Evolutionary conservation across 2,888 invertebrate species (phyloP), one percentile per base, ranked within the genome.

Genomic region (Nephrotoma flavescens): DNA sequence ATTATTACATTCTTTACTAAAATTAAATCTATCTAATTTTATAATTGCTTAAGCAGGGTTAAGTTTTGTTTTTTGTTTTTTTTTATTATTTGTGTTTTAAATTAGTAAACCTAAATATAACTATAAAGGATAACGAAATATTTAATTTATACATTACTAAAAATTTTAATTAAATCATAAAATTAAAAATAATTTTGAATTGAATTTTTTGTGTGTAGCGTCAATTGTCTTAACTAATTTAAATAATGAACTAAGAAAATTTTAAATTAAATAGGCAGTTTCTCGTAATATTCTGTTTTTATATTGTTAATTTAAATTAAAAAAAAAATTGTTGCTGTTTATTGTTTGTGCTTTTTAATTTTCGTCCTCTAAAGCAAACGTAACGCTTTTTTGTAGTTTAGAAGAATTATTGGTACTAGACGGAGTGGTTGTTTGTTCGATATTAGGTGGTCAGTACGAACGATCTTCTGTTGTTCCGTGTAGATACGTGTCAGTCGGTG

Each of bases 401-500:
- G 71, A 71, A n/a, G 71, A 71, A 5, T 71, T 71, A 71, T 57
- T 47, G 47, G 47, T 47, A 47, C 11, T 47, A 12, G 9, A 2
- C n/a, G 47, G 9, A 2, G 4, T 15, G 2, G 12, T 71, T 86
- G 4, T 15, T 31, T 31, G 19, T 86, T 86, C 45, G 31, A 0
- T 71, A 31, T 52, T 45, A 19, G 52, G 15, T 52, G 57, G 52
- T 86, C 47, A 86, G 47, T 86, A 83, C 12, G 83, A 86, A 52
- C 92, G 90, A 88, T 92, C 92, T 4, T 92, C 91, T 86, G 92
- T 90, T 42, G 91, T 91, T 87, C 93, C 92, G 88, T 93, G 93
- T 91, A 94, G 90, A 89, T 94, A 94, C 11, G 91, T 88, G 88
- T 94, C 93, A 88, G 93, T 93, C 1, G 95, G 91, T 87, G 93